Evolutionary conservation across 2,113 vertebrate genomes (phyloP).

Genomic region (Oceanodroma tethys): DNA sequence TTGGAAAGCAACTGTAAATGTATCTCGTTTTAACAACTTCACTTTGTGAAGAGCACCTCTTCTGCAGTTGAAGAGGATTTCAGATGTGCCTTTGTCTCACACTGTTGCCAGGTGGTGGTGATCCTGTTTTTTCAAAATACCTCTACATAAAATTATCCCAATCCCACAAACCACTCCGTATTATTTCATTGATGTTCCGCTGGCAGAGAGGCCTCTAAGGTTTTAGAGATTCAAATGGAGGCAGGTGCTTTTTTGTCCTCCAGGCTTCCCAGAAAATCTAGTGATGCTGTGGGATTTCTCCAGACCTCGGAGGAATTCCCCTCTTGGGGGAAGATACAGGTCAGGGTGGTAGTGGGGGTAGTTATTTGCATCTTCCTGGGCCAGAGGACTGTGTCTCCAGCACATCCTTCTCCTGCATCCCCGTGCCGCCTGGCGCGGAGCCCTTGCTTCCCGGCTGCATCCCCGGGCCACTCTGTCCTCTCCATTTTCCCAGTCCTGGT

Average conservation of each 20-base stretch:
- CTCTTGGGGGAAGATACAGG: not conserved
- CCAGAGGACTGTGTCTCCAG: not conserved
- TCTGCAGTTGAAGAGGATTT: not conserved
- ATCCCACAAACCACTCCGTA: slow-evolving; percentile 21
- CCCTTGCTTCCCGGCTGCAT: rapidly evolving
- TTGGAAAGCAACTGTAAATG: not conserved
- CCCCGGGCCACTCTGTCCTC: not conserved
- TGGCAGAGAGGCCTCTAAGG: not conserved
- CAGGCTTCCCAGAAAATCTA: slow-evolving; percentile 2
- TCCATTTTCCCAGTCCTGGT: not conserved
- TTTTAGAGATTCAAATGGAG: not conserved
- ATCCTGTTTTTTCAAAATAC: slow-evolving; percentile 8
- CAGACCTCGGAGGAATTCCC: not conserved
- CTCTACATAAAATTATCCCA: slow-evolving; percentile 4
- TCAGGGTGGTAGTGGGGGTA: not conserved
- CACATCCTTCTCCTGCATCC: not conserved
- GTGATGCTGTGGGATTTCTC: slow-evolving; percentile 1
- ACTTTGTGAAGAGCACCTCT: not conserved
- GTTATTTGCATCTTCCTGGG: not conserved
- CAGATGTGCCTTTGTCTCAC: not conserved
- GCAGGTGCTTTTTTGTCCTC: slow-evolving; percentile 20
- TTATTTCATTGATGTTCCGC: not conserved
- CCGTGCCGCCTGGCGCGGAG: not conserved
- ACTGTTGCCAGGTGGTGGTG: not conserved
- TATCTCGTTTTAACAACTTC: not conserved